Base-by-base conservation (phyloP, 2,113 vertebrate genomes). In the Chaetodon auriga region DNA sequence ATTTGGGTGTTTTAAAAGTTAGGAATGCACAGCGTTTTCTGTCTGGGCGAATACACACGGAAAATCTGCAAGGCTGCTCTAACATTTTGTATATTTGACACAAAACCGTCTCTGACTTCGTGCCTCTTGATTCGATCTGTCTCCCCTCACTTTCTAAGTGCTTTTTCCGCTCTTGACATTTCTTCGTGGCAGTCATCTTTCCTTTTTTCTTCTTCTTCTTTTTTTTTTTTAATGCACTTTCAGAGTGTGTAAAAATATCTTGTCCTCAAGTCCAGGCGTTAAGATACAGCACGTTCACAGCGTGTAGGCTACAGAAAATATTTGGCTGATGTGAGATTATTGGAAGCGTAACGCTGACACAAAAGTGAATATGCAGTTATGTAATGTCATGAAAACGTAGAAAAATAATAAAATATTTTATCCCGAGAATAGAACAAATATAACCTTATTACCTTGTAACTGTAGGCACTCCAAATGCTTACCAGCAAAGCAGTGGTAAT, bases 381-480 rank as follows among this genome's bases (percentile, higher is more conserved):
- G 72, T 76, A 84, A 86, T 35, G 53, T 49, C 36, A 74, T 64
- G 51, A 81, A 91, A 85, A 73, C 54, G 36, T 46, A 76, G 61
- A 91, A 82, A 83, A 69, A 61, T 51, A 75, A 60, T 53, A 64
- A 64, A 74, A 79, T 49, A 74, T 73, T 46, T 65, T 14, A 84
- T 80, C 45, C 69, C 70, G 15, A 51, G 61, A 90, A 90, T 61
- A 83, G 58, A 78, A 61, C 75, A 89, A 74, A 89, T 81, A 75
- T 69, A 86, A 87, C 74, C 73, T 75, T 78, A 87, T 93, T 89
- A 85, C 75, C 63, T 74, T 69, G 21, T 81, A 90, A 92, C 89
- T 92, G 86, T 89, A 88, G 87, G 85, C 90, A 69, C 85, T 84
- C 71, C 46, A 83, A 91, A 86, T 92, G 88, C 92, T 94, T 93